phyloP scores from a whole-genome alignment of 2,888 invertebrate genomes.

The Lathronympha strigana region DNA sequence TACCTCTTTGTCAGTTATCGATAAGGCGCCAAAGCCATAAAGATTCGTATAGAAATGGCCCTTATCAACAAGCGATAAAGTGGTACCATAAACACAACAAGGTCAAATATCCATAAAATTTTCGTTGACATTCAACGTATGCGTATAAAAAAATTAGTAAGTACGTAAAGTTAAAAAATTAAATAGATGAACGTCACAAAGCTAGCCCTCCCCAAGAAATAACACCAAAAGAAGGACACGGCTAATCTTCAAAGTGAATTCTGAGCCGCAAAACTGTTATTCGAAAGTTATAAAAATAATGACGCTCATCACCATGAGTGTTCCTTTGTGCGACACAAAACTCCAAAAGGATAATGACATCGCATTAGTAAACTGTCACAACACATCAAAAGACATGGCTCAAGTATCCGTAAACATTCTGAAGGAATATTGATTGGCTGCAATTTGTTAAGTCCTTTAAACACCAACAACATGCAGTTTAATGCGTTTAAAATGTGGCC shows the following conservation, averaged over 20 bases:
- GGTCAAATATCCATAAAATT: too few relatives aligned
- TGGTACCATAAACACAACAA: too few relatives aligned
- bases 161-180: background rate
- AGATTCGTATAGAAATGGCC: too few relatives aligned
- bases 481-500: slow-evolving; percentile 57
- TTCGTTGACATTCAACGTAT: too few relatives aligned
- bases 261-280: slow-evolving; percentile 72
- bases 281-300: slow-evolving; percentile 80
- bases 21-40: too few relatives aligned
- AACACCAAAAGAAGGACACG: slow-evolving; percentile 51
- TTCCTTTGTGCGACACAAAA: slow-evolving; percentile 70
- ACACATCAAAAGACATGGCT: slow-evolving; percentile 76
- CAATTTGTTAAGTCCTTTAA: slow-evolving; percentile 78
- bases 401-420: slow-evolving; percentile 62
- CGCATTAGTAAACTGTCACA: slow-evolving; percentile 83
- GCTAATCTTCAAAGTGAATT: slow-evolving; percentile 73
- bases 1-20: too few relatives aligned
- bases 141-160: background rate
- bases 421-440: slow-evolving; percentile 73
- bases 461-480: slow-evolving; percentile 65
- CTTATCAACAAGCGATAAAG: too few relatives aligned
- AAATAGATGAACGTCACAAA: slow-evolving; percentile 19
- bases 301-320: slow-evolving; percentile 75
- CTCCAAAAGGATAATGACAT: slow-evolving; percentile 71
- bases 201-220: slow-evolving; percentile 45